phyloP scores from a whole-genome alignment of 2,888 invertebrate genomes.

The Petrolisthes manimaculis region DNA sequence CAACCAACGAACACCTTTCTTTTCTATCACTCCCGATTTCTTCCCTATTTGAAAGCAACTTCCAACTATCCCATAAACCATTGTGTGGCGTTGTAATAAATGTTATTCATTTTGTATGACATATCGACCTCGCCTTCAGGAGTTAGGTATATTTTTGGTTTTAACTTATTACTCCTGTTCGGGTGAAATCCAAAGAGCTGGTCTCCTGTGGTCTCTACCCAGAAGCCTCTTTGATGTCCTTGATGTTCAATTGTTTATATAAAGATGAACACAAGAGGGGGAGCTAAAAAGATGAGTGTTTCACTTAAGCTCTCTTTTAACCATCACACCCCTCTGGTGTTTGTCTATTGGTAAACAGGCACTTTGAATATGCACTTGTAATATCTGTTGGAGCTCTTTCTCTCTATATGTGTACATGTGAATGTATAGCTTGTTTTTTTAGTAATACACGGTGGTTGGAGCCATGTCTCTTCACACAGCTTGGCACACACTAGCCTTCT shows the following conservation, averaged over 20 bases:
- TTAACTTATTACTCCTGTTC: neutral
- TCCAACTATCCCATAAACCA: neutral
- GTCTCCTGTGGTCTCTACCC: slow-evolving; percentile 1
- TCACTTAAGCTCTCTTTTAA: neutral
- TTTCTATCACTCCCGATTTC: neutral
- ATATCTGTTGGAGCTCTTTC: neutral
- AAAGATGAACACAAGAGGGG: neutral
- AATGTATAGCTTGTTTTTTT: neutral
- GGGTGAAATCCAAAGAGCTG: slow-evolving; percentile 1
- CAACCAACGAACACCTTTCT: neutral
- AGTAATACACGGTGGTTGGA: neutral
- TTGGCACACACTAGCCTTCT: neutral
- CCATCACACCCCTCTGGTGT: neutral
- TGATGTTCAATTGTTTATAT: neutral
- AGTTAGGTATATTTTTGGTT: neutral
- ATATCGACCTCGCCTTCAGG: slow-evolving; percentile 1
- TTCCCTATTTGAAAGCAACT: neutral
- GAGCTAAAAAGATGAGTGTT: neutral
- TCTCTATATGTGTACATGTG: neutral
- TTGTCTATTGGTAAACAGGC: neutral
- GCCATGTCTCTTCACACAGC: neutral
- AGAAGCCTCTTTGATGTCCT: neutral
- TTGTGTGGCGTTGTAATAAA: neutral
- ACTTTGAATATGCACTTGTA: neutral
- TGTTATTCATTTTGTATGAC: neutral